phyloP scores from a whole-genome alignment of 2,113 vertebrate genomes.

The Corapipo altera region DNA sequence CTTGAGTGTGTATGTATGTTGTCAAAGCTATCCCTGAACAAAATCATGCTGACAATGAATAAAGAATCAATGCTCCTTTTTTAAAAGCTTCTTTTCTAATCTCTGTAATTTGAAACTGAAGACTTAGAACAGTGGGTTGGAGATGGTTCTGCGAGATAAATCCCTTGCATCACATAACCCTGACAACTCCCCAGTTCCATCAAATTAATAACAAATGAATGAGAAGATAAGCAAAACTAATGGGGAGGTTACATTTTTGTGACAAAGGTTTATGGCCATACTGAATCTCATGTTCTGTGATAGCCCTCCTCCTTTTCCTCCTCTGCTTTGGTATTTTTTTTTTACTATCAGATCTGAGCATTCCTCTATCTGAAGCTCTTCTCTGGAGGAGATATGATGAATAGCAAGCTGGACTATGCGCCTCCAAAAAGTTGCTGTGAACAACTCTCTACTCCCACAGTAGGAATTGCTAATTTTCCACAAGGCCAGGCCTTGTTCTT shows the following conservation, averaged over 20 bases:
- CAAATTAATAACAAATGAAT: slow-evolving; percentile 81
- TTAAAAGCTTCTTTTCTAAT: slow-evolving; percentile 24
- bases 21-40: background rate
- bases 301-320: slow-evolving; percentile 38
- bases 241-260: slow-evolving; percentile 76
- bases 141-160: slow-evolving; percentile 81
- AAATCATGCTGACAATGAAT: background rate
- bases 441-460: background rate
- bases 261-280: slow-evolving; percentile 74
- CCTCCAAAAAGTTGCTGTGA: background rate
- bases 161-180: slow-evolving; percentile 76
- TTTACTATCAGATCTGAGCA: slow-evolving; percentile 65
- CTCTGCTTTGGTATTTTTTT: background rate
- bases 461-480: background rate
- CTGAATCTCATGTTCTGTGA: slow-evolving; percentile 71
- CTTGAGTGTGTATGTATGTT: background rate
- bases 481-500: background rate
- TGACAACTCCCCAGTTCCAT: slow-evolving; percentile 75
- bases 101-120: slow-evolving; percentile 69
- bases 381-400: background rate
- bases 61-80: slow-evolving; percentile 3
- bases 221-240: slow-evolving; percentile 78
- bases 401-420: background rate
- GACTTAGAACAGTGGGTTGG: slow-evolving; percentile 76
- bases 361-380: slow-evolving; percentile 56